Evolutionary conservation across 2,888 invertebrate species (phyloP), one percentile per base, ranked within the genome.

Genomic region (Tortrix viridana): DNA sequence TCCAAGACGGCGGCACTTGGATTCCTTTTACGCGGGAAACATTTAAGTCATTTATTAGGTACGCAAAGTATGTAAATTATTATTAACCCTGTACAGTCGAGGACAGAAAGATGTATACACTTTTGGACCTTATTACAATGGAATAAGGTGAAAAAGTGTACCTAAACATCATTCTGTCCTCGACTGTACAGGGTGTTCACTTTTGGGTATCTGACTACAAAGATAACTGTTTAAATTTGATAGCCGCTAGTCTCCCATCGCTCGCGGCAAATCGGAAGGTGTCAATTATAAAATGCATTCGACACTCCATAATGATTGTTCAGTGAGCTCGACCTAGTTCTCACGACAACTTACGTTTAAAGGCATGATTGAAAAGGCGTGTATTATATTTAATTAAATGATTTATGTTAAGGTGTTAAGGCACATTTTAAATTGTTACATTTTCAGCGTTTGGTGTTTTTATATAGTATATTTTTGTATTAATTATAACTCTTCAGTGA

Each of bases 231-330:
- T 47, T 22, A n/a, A n/a, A 5, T 26, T 12, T 38, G 4, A 5
- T 5, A 5, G 14, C 32, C 65, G 54, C 62, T 54, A 41, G 6
- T 18, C 23, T 50, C 65, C 54, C 48, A 5, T 67, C 12, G 49
- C 59, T 71, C 49, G 60, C 1, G 46, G 62, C 71, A 60, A 65
- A 65, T 71, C 61, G 68, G 69, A 72, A 75, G 72, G 70, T 73
- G 73, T 77, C 76, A 75, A 76, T 77, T 78, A 74, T 67, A 70
- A 68, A 63, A 68, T 65, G 67, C 63, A 67, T 69, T 67, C 71
- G 65, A 70, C 67, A 73, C 71, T 68, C 67, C 67, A 69, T 74
- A 73, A 77, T 75, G 72, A 74, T 73, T 69, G 67, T 67, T 65
- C 67, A 68, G 68, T 65, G 52, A 57, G 65, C 65, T 70, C 63